Evolutionary conservation across 2,113 vertebrate genomes (phyloP).

Genomic region (Notothenia rossii): DNA sequence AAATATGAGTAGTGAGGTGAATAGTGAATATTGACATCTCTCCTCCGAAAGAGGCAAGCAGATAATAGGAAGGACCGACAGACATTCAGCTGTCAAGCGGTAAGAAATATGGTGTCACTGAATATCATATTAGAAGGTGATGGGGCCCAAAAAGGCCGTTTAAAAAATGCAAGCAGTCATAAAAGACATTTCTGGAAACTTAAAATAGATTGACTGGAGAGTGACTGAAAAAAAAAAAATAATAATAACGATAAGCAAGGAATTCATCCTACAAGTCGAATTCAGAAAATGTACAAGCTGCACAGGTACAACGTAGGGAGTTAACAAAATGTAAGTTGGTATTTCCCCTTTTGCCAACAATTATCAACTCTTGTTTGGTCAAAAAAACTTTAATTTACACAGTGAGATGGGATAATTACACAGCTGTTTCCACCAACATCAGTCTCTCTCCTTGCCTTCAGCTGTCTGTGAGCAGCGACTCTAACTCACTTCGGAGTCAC

Average conservation of each 20-base stretch:
- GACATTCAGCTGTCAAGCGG: not conserved
- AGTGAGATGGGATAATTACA: too few species aligned
- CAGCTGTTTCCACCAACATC: too few species aligned
- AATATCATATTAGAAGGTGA: constrained; percentile 5
- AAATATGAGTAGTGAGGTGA: not conserved
- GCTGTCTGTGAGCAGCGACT: too few species aligned
- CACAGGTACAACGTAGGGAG: not conserved
- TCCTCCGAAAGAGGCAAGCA: not conserved
- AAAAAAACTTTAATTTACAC: too few species aligned
- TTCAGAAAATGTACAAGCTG: not conserved
- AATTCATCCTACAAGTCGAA: not conserved
- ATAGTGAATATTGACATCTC: not conserved
- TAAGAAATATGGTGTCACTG: constrained; percentile 5
- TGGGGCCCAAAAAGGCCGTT: not conserved
- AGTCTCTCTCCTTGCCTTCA: too few species aligned
- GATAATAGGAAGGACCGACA: not conserved
- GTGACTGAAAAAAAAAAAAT: not conserved
- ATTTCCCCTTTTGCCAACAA: too few species aligned
- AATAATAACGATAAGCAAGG: not conserved
- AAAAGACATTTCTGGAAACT: not conserved
- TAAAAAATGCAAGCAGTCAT: not conserved
- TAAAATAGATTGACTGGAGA: not conserved
- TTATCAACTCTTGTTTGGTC: too few species aligned
- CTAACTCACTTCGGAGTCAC: too few species aligned
- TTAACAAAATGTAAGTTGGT: not conserved